A percentile compares a stretch with the other conserved stretches of the same genome.
These are phyloP conservation scores for Ambastaia sidthimunki DNA, from an alignment of 2,797 vertebrate species.

Conservation along the genomic window DNA sequence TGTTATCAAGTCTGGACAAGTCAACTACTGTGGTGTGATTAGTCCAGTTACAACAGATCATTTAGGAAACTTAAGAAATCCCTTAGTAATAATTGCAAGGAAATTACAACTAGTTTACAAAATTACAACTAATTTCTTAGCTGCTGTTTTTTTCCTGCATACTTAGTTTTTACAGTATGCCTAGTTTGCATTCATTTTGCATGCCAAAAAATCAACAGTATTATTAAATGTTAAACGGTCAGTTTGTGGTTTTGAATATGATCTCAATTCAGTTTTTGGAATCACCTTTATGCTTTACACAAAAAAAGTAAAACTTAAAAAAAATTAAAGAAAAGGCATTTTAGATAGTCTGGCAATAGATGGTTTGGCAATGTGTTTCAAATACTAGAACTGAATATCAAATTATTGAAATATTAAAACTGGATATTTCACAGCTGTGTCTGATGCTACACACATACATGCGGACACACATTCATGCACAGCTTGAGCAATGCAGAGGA, in stretches of 20 bases:
- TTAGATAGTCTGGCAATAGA: no score
- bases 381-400: not conserved
- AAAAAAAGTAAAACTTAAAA: no score
- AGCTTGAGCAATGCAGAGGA: slow-evolving; percentile 68
- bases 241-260: not conserved
- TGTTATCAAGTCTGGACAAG: not conserved
- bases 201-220: not conserved
- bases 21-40: no score
- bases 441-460: slow-evolving; percentile 12
- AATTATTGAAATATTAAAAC: not conserved
- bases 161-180: not conserved
- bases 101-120: no score
- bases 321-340: no score
- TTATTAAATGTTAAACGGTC: not conserved
- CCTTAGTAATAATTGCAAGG: not conserved
- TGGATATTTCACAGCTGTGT: not conserved
- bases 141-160: not conserved
- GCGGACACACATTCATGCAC: slow-evolving; percentile 15
- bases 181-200: not conserved
- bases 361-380: no score
- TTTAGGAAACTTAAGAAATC: not conserved
- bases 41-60: no score
- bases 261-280: not conserved
- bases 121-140: not conserved
- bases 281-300: no score